Percentiles rank a stretch among this genome's conserved stretches.
Evolutionary conservation across 2,888 invertebrate genomes (phyloP).

Genomic region (Lordiphosa fenestrarum): DNA sequence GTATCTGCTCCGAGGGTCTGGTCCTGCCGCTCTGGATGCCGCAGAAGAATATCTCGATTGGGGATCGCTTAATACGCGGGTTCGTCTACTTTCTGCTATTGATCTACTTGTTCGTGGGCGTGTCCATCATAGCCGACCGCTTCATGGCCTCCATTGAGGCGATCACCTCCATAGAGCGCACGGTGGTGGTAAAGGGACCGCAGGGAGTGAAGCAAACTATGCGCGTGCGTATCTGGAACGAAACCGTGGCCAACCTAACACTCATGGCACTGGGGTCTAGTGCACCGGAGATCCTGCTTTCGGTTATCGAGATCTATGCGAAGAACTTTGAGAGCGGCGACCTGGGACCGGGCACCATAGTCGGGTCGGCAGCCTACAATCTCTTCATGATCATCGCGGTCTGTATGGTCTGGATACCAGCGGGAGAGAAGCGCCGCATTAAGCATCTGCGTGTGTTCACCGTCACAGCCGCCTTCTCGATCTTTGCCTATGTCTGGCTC

Average conservation of each 20-base stretch:
- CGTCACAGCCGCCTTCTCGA: conserved; percentile 98
- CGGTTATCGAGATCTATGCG: conserved; percentile 98
- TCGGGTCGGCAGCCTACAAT: conserved; percentile 99
- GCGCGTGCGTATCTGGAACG: conserved; percentile 98
- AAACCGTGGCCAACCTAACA: conserved; percentile 98
- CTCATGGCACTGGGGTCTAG: conserved; percentile 99
- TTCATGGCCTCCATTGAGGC: conserved; percentile 99
- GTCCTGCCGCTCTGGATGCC: conserved; percentile 94
- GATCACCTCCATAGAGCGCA: conserved; percentile 98
- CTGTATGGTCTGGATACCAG: conserved; percentile 95
- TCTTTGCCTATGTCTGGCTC: conserved; percentile 99
- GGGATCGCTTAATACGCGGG: conserved; percentile 92
- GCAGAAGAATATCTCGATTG: conserved; percentile 86
- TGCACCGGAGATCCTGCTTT: conserved; percentile 98
- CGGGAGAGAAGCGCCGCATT: conserved; percentile 94
- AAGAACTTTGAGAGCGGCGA: conserved; percentile 98
- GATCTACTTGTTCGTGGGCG: conserved; percentile 98
- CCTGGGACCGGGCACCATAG: conserved; percentile 98
- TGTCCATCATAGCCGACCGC: conserved; percentile 98
- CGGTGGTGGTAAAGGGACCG: conserved; percentile 93
- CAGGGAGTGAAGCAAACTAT: conserved; percentile 93
- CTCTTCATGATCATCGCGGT: conserved; percentile 98
- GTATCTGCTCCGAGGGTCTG: conserved; percentile 89
- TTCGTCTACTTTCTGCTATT: conserved; percentile 93
- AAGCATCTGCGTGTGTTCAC: conserved; percentile 98